Conservation (phyloP, 2,888 invertebrate genomes). For the Prosapia bicincta region DNA sequence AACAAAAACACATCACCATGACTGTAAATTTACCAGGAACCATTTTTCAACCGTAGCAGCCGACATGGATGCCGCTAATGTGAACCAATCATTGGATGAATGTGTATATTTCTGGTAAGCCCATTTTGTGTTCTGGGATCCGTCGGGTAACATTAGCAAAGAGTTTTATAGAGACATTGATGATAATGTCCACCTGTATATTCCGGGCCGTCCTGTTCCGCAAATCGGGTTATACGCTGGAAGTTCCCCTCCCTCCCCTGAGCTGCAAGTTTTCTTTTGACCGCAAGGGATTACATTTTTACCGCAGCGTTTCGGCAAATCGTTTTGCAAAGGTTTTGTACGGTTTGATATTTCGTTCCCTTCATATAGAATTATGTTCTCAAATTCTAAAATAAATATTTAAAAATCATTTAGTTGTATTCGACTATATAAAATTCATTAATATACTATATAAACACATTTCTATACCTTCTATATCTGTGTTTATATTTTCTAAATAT, state of each 20-base stretch:
- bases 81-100: not conserved
- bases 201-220: not conserved
- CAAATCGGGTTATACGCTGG: not conserved
- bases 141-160: not conserved
- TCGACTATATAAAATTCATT: too few species aligned
- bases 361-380: too few species aligned
- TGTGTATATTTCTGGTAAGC: not conserved
- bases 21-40: not conserved
- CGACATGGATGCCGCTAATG: not conserved
- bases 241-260: not conserved
- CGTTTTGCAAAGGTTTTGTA: not conserved
- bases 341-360: too few species aligned
- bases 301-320: not conserved
- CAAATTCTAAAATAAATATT: too few species aligned
- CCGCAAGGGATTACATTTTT: not conserved
- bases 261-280: not conserved
- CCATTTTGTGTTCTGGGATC: not conserved
- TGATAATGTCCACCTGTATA: not conserved
- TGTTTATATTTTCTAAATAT: too few species aligned
- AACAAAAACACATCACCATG: not conserved
- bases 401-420: too few species aligned
- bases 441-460: too few species aligned
- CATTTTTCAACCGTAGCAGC: not conserved
- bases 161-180: not conserved
- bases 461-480: too few species aligned